phyloP scores from a whole-genome alignment of 2,113 vertebrate species.

The Stegastes partitus region DNA sequence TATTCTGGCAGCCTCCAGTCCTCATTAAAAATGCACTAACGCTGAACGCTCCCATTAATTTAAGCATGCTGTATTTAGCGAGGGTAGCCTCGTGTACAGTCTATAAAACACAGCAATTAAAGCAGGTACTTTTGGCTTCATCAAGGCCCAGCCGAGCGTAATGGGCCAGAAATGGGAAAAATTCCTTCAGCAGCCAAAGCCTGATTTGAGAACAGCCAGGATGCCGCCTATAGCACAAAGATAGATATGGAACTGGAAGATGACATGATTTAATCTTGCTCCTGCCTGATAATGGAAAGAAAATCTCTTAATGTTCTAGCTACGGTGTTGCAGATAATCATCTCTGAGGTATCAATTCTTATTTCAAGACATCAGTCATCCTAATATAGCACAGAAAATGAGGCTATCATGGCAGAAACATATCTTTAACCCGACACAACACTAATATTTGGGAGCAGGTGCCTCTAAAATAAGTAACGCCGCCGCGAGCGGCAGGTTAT shows the following conservation, averaged over 20 bases:
- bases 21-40: slow-evolving; percentile 82
- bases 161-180: slow-evolving; percentile 72
- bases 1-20: slow-evolving; percentile 76
- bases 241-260: slow-evolving; percentile 60
- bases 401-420: slow-evolving; percentile 33
- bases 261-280: slow-evolving; percentile 65
- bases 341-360: slow-evolving; percentile 56
- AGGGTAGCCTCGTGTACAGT: slow-evolving; percentile 80
- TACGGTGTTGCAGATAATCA: slow-evolving; percentile 63
- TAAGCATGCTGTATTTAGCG: slow-evolving; percentile 77
- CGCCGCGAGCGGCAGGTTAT: background rate
- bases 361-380: slow-evolving; percentile 58
- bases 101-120: slow-evolving; percentile 83
- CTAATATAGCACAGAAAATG: slow-evolving; percentile 53
- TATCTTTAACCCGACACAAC: slow-evolving; percentile 19
- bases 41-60: slow-evolving; percentile 83
- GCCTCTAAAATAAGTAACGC: background rate
- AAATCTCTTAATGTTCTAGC: slow-evolving; percentile 69
- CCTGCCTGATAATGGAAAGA: slow-evolving; percentile 67
- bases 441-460: slow-evolving; percentile 1
- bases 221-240: slow-evolving; percentile 42
- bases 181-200: slow-evolving; percentile 61
- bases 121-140: slow-evolving; percentile 79
- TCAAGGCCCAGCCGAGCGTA: slow-evolving; percentile 68
- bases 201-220: slow-evolving; percentile 31